These are phyloP conservation scores for Dynastes tityus DNA, from an alignment of 2,888 invertebrate species.

Conservation along the genomic window DNA sequence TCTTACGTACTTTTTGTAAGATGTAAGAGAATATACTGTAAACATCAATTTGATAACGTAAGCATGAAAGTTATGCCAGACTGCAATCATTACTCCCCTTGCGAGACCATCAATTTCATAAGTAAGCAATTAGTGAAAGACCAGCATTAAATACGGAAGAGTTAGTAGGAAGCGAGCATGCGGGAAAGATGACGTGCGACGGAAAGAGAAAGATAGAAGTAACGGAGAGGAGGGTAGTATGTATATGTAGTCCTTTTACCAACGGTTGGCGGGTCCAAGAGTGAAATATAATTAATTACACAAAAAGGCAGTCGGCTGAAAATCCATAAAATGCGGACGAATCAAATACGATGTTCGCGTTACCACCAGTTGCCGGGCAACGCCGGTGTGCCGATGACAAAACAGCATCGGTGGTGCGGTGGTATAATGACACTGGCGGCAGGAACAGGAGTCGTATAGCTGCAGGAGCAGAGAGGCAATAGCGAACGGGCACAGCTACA, in stretches of 20 bases:
- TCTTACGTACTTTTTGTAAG: too few relatives aligned
- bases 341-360: conserved; percentile 60
- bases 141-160: not conserved
- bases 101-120: not conserved
- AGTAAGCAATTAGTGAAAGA: conserved; percentile 2
- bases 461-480: conserved; percentile 28
- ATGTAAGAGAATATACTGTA: too few relatives aligned
- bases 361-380: conserved; percentile 58
- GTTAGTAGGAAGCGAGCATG: not conserved
- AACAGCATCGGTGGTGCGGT: conserved; percentile 64
- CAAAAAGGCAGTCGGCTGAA: conserved; percentile 61
- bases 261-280: conserved; percentile 35
- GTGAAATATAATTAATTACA: conserved; percentile 58
- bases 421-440: conserved; percentile 61
- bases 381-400: conserved; percentile 64
- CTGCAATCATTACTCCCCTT: not conserved
- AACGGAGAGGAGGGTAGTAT: conserved; percentile 12
- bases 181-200: not conserved
- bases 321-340: conserved; percentile 67
- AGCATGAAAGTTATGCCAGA: not conserved
- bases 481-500: conserved; percentile 54
- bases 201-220: not conserved
- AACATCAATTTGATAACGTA: not conserved
- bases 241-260: conserved; percentile 31
- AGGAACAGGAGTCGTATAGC: conserved; percentile 2